Conservation (phyloP, 2,113 vertebrate genomes). For the Dipodomys stephensi region DNA sequence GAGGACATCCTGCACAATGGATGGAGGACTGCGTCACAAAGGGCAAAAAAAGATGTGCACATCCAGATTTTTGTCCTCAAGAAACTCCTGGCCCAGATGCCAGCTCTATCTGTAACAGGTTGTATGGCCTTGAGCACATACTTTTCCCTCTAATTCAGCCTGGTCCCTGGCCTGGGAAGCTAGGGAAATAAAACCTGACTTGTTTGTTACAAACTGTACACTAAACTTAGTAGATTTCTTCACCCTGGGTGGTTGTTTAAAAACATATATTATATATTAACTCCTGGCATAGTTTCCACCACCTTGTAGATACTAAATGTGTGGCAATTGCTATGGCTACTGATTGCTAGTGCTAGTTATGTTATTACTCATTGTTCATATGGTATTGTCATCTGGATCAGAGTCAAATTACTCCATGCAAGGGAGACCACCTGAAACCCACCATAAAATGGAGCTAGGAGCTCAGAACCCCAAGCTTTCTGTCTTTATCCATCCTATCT, state of each 20-base stretch:
- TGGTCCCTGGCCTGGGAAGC: background rate
- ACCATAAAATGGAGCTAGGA: background rate
- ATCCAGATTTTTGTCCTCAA: background rate
- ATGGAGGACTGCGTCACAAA: background rate
- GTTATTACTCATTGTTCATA: background rate
- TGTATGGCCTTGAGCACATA: background rate
- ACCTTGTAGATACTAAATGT: background rate
- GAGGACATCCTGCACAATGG: background rate
- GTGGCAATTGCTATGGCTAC: background rate
- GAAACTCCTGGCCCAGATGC: background rate
- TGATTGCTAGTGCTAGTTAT: background rate
- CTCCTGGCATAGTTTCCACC: background rate
- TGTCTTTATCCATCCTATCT: fast-evolving
- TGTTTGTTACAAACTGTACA: background rate
- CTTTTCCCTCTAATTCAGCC: background rate
- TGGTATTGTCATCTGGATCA: background rate
- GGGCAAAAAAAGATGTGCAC: background rate
- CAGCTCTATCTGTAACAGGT: background rate
- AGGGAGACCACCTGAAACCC: background rate
- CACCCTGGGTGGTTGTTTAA: background rate
- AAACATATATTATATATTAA: background rate
- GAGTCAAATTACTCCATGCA: background rate
- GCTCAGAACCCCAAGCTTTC: background rate
- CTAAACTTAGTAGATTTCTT: background rate
- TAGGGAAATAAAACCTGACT: background rate